Evolutionary conservation across 1,140 invertebrate species (phyloP).

Genomic region (Laodelphax striatellus): DNA sequence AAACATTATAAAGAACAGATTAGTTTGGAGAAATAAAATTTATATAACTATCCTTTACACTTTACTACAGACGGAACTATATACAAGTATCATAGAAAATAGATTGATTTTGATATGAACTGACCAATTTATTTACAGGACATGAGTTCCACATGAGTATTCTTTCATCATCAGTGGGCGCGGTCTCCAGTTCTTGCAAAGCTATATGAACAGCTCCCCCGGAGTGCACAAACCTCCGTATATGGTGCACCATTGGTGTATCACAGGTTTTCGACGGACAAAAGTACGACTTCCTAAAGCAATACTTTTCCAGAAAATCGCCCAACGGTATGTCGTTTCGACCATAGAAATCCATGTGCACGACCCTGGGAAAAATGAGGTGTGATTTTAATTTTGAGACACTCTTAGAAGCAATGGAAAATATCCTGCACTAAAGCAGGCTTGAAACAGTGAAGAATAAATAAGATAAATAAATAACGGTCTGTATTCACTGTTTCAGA

Average conservation of each 20-base stretch:
- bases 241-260: slow-evolving; percentile 78
- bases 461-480: too few relatives aligned
- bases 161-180: slow-evolving; percentile 33
- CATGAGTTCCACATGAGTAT: slow-evolving; percentile 89
- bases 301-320: slow-evolving; percentile 86
- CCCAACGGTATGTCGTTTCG: slow-evolving; percentile 89
- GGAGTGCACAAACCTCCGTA: slow-evolving; percentile 67
- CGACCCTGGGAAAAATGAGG: slow-evolving; percentile 45
- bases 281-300: slow-evolving; percentile 69
- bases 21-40: too few relatives aligned
- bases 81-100: too few relatives aligned
- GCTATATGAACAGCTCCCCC: slow-evolving; percentile 61
- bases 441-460: too few relatives aligned
- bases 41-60: too few relatives aligned
- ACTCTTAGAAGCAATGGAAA: too few relatives aligned
- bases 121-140: slow-evolving; percentile 54
- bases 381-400: slow-evolving; percentile 5
- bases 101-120: background rate
- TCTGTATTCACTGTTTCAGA: too few relatives aligned
- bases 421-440: too few relatives aligned
- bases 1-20: too few relatives aligned
- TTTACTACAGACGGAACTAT: too few relatives aligned
- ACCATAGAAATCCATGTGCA: slow-evolving; percentile 92
- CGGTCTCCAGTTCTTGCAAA: slow-evolving; percentile 39
- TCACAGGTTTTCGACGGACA: slow-evolving; percentile 73